Evolutionary conservation across 2,888 invertebrate genomes (phyloP), one percentile per base, ranked within the genome.

Genomic region (Conchocele bisecta): DNA sequence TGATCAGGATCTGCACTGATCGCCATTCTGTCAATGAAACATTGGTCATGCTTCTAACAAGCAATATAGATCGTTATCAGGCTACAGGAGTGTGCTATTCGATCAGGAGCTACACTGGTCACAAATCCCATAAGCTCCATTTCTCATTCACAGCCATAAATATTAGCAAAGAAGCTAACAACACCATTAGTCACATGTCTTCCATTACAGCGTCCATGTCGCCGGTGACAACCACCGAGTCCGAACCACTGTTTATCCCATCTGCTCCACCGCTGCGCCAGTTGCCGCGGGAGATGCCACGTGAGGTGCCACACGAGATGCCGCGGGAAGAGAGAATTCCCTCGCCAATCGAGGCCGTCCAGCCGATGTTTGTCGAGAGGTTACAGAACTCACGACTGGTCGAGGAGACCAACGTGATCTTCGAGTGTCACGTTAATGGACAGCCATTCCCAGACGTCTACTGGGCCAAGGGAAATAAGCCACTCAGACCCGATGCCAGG

Each of bases 331-430:
- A 81, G 60, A 74, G 68, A 50, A 78, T 81, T 22, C 79, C 81
- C 44, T 71, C 79, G 13, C 82, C 82, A 15, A 81, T 83, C 20
- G 83, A 83, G 42, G 80, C 81, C 17, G 81, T 86, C n/a, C 82
- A 79, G 22, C 88, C 87, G 42, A 76, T 79, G 39, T 86, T 88
- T 61, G 76, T 85, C 9, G 85, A 86, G 71, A 60, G 80, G 42
- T 79, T 90, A 60, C 82, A 82, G 41, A 87, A 88, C 53, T 85
- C 84, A 41, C 83, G 86, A 78, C 86, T 92, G 63, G 78, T 86
- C 3, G 90, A 90, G 61, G 92, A 92, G 46, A 91, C 91, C 61
- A 90, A 89, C 61, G 83, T 88, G 53, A 85, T 87, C 64, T 83
- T 91, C 75, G 90, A 90, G 70, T 89, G 89, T 61, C 74, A 83